A percentile compares a stretch with the other conserved stretches of the same genome.
Conservation (phyloP, 2,113 vertebrate species). For the Suricata suricatta region DNA sequence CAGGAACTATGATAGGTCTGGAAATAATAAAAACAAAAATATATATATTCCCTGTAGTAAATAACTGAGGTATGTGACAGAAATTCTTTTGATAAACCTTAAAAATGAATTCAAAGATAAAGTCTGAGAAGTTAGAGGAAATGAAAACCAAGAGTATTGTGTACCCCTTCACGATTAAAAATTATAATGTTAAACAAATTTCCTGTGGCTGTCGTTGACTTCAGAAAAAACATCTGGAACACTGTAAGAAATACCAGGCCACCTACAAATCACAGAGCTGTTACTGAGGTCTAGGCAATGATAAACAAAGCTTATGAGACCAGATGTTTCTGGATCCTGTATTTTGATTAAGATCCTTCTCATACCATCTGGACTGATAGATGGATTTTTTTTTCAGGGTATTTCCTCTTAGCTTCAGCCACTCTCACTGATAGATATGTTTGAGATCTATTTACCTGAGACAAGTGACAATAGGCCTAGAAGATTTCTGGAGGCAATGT, state of each 20-base stretch:
- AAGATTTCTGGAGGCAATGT: not conserved
- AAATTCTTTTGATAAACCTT: not conserved
- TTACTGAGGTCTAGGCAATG: slow-evolving; percentile 11
- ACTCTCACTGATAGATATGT: not conserved
- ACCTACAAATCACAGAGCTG: slow-evolving; percentile 65
- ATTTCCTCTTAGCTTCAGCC: not conserved
- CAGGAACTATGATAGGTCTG: not conserved
- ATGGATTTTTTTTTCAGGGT: not conserved
- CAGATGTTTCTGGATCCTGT: slow-evolving; percentile 61
- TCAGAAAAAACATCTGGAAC: slow-evolving; percentile 60
- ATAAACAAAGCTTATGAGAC: slow-evolving; percentile 60
- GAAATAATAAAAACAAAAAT: slow-evolving; percentile 9
- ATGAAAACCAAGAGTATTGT: slow-evolving; percentile 58
- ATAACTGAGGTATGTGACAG: not conserved
- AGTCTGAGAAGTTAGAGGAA: slow-evolving; percentile 55
- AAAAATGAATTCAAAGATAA: slow-evolving; percentile 35
- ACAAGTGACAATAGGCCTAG: not conserved
- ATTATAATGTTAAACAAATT: slow-evolving; percentile 66
- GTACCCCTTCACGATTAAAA: slow-evolving; percentile 53
- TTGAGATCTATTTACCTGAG: not conserved
- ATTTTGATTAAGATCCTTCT: slow-evolving; percentile 38
- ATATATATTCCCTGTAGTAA: not conserved
- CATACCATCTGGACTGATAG: slow-evolving; percentile 8
- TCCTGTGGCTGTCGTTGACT: slow-evolving; percentile 61
- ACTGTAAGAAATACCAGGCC: slow-evolving; percentile 58